These are phyloP conservation scores for Stegophylla sp. DNA, from an alignment of 2,888 invertebrate genomes.

Conservation along the genomic window DNA sequence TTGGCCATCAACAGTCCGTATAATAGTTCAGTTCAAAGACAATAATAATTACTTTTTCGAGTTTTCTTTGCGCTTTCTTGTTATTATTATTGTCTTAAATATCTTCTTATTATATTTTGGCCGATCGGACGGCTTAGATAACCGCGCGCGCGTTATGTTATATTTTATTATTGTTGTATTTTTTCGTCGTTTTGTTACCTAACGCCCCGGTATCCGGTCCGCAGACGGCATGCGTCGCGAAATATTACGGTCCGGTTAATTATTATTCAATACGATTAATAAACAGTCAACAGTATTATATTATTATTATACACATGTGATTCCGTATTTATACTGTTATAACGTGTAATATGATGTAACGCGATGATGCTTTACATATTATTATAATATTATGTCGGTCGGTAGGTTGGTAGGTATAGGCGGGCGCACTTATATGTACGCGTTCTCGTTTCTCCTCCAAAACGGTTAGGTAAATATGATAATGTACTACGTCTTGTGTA, in stretches of 20 bases:
- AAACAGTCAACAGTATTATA: neutral
- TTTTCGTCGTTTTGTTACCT: neutral
- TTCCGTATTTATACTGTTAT: neutral
- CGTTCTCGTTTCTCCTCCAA: neutral
- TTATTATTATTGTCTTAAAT: neutral
- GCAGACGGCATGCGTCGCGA: neutral
- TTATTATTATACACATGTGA: neutral
- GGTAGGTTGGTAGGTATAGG: no score
- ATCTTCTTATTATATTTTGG: neutral
- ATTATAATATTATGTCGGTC: neutral
- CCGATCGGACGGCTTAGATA: neutral
- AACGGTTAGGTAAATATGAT: neutral
- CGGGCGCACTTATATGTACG: neutral
- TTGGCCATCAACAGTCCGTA: no score
- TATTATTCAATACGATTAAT: slow-evolving; percentile 5
- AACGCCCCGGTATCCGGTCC: no score
- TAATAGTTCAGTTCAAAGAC: no score
- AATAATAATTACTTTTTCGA: no score
- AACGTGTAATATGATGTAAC: neutral
- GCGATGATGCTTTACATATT: neutral
- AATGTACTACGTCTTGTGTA: neutral
- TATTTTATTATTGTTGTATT: neutral
- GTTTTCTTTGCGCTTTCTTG: neutral
- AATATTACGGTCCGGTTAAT: neutral
- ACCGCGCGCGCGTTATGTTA: neutral